Evolutionary conservation across 2,113 vertebrate genomes (phyloP), one percentile per base, ranked within the genome.

Genomic region (Apteryx owenii): DNA sequence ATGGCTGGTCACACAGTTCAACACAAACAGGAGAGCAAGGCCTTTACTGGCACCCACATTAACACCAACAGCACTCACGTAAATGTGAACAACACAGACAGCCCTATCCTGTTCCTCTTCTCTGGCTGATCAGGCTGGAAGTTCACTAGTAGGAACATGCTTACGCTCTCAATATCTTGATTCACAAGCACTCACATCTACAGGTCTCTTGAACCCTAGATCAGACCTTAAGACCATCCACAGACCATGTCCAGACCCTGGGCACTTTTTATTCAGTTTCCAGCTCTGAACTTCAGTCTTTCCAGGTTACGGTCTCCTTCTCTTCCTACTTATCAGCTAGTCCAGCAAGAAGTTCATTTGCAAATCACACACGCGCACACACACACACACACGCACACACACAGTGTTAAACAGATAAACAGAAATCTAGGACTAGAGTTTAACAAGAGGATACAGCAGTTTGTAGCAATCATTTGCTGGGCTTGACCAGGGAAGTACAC

Each of bases 61-160:
- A 42, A 8, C 22, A 22, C 5, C 21, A 66, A 40, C 4, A 66
- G 3, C 46, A 48, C 17, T n/a, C 61, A n/a, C 7, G 14, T 40
- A 44, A 53, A 48, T 7, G 12, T 56, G 40, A 58, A 60, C 14
- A 71, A 7, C 33, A 53, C 5, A n/a, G 62, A 66, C 8, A 19
- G 4, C 10, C 6, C 4, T 44, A 15, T 22, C 5, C 6, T 48
- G 4, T 44, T 85, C 31, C 16, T 29, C 0, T 1, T 69, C 3
- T 42, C 19, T 61, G 9, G 17, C 18, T 81, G 19, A 50, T 68
- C 42, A 53, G 20, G 19, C 33, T 75, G 62, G 40, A 82, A 36
- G 11, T 90, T 72, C 71, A 22, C 21, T 22, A 12, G 12, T 4
- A 5, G 0, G 5, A 75, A 25, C 6, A 50, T 6, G 18, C 11